Percentiles rank a stretch among this genome's conserved stretches.
Conservation (phyloP, 2,797 vertebrate species). For the Anas flavirostris region DNA sequence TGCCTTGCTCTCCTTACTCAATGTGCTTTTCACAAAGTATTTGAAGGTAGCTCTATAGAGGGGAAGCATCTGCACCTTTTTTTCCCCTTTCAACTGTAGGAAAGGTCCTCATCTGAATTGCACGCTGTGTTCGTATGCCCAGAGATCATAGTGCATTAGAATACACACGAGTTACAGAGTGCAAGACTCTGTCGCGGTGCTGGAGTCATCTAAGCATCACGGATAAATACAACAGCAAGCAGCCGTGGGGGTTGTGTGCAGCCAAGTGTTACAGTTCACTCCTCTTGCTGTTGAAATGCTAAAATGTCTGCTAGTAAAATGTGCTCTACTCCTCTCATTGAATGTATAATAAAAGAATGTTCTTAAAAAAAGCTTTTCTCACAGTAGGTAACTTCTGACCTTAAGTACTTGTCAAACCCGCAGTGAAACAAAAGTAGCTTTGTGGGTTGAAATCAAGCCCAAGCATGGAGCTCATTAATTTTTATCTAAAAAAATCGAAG, state of each 20-base stretch:
- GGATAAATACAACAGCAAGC: not conserved
- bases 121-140: not conserved
- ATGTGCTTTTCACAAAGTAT: not conserved
- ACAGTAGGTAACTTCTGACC: fast-evolving
- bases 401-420: not conserved
- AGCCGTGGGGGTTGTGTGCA: not conserved
- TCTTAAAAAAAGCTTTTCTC: not conserved
- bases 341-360: not conserved
- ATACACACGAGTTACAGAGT: not conserved
- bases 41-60: not conserved
- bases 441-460: not conserved
- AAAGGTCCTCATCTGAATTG: not conserved
- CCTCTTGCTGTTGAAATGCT: not conserved
- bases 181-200: not conserved
- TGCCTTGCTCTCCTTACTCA: not conserved
- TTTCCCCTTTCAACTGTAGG: not conserved
- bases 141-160: not conserved
- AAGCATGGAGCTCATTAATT: not conserved
- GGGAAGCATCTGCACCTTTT: not conserved
- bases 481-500: not conserved
- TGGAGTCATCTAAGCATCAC: not conserved
- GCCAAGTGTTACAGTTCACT: not conserved
- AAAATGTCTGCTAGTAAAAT: not conserved
- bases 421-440: not conserved
- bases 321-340: not conserved